Percentiles rank a stretch among this genome's conserved stretches.
Conservation (phyloP, 2,113 vertebrate genomes). For the Dendrocopos noguchii region DNA sequence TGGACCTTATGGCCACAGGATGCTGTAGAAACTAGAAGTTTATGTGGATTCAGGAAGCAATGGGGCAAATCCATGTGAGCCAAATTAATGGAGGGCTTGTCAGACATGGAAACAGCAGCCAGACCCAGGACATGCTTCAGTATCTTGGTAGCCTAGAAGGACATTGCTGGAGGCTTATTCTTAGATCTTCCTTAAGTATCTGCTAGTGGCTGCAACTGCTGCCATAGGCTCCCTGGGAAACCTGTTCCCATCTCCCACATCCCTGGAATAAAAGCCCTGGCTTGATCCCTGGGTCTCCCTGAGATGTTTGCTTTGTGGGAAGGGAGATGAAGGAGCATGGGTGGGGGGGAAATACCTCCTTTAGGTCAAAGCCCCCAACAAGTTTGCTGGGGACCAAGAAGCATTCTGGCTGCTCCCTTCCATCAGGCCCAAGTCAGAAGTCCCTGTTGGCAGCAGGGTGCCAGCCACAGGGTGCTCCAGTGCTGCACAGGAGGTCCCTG, state of each 20-base stretch:
- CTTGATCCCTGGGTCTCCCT: background rate
- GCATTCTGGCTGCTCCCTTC: background rate
- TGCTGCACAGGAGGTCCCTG: background rate
- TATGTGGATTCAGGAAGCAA: slow-evolving; percentile 5
- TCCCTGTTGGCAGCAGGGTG: background rate
- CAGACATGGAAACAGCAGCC: background rate
- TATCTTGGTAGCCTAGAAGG: background rate
- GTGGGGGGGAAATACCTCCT: background rate
- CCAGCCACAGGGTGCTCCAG: background rate
- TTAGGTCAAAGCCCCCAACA: background rate
- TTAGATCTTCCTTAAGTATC: background rate
- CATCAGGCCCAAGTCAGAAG: background rate
- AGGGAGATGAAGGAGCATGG: background rate
- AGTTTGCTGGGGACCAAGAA: background rate
- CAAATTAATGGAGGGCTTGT: background rate
- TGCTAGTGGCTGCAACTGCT: background rate
- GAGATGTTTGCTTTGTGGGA: background rate
- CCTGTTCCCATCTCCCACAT: background rate
- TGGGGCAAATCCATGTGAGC: background rate
- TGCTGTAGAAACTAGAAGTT: slow-evolving; percentile 1
- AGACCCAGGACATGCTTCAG: background rate
- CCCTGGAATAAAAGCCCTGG: background rate
- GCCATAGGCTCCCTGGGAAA: too few species aligned
- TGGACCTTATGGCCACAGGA: slow-evolving; percentile 11
- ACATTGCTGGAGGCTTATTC: background rate